phyloP scores from a whole-genome alignment of 2,888 invertebrate species.

The Brenthis hecate region DNA sequence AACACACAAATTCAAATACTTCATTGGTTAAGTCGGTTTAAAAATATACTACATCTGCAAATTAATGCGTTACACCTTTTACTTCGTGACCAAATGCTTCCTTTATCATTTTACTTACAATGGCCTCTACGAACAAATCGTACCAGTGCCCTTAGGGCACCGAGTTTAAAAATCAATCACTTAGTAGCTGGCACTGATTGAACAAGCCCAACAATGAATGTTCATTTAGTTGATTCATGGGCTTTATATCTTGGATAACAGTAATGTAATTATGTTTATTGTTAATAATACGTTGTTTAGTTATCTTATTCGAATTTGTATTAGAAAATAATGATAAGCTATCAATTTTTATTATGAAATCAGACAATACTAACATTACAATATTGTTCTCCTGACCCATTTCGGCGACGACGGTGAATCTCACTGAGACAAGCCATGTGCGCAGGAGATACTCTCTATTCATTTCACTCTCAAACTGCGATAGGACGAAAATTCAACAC shows the following conservation, averaged over 20 bases:
- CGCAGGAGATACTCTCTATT: too few species aligned
- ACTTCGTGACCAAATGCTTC: constrained; percentile 24
- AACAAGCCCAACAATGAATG: constrained; percentile 60
- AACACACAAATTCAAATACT: too few species aligned
- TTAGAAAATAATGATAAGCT: not conserved
- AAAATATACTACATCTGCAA: not conserved
- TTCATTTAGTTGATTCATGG: constrained; percentile 32
- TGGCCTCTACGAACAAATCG: constrained; percentile 59
- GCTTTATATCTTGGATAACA: constrained; percentile 32
- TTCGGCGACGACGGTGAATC: too few species aligned
- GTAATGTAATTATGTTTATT: constrained; percentile 19
- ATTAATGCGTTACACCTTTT: constrained; percentile 2
- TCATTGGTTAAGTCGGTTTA: too few species aligned
- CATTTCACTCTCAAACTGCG: too few species aligned
- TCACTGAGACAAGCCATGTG: too few species aligned
- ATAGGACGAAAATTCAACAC: too few species aligned
- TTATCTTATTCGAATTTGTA: not conserved
- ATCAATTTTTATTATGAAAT: too few species aligned
- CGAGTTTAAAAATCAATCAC: constrained; percentile 76
- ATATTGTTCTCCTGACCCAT: too few species aligned
- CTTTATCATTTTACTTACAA: constrained; percentile 40
- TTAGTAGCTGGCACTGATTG: constrained; percentile 78
- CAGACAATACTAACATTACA: too few species aligned
- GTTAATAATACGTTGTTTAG: not conserved
- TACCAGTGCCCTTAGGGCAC: constrained; percentile 67